Conservation (phyloP, 2,888 invertebrate species). For the Galeopsomyia nigrocyanea region DNA sequence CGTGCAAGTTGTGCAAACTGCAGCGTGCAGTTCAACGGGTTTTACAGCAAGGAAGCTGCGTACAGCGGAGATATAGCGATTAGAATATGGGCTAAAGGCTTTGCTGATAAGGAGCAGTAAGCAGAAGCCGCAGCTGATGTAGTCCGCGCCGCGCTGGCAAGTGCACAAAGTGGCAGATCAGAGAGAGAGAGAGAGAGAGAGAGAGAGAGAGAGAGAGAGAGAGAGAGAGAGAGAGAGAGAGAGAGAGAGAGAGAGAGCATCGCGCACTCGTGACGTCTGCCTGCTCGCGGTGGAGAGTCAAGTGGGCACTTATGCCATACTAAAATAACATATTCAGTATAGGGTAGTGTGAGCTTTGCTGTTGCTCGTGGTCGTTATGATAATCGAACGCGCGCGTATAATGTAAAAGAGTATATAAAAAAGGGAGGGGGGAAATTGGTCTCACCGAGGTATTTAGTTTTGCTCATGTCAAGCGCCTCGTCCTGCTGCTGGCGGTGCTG, state of each 20-base stretch:
- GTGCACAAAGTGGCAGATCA: constrained; percentile 56
- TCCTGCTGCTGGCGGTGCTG: constrained; percentile 58
- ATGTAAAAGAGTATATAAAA: too few relatives aligned
- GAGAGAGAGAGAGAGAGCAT: constrained; percentile 49
- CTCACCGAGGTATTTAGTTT: constrained; percentile 66
- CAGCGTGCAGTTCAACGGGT: too few relatives aligned
- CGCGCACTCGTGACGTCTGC: constrained; percentile 68
- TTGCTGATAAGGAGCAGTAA: constrained; percentile 9
- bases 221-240: constrained; percentile 36
- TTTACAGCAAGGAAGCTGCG: too few relatives aligned
- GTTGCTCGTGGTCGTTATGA: constrained; percentile 48
- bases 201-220: constrained; percentile 35
- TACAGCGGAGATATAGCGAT: background rate
- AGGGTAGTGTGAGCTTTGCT: constrained; percentile 55
- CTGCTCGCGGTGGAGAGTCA: constrained; percentile 52
- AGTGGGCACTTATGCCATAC: constrained; percentile 67
- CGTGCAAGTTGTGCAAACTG: too few relatives aligned
- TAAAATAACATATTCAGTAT: constrained; percentile 69
- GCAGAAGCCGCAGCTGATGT: constrained; percentile 48
- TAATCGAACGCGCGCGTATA: constrained; percentile 17
- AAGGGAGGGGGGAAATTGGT: background rate
- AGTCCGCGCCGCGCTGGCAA: constrained; percentile 54
- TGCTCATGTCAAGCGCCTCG: constrained; percentile 67
- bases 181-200: constrained; percentile 47
- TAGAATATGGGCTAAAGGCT: constrained; percentile 14